phyloP scores from a whole-genome alignment of 2,113 vertebrate species.

The Zosterops japonicus region DNA sequence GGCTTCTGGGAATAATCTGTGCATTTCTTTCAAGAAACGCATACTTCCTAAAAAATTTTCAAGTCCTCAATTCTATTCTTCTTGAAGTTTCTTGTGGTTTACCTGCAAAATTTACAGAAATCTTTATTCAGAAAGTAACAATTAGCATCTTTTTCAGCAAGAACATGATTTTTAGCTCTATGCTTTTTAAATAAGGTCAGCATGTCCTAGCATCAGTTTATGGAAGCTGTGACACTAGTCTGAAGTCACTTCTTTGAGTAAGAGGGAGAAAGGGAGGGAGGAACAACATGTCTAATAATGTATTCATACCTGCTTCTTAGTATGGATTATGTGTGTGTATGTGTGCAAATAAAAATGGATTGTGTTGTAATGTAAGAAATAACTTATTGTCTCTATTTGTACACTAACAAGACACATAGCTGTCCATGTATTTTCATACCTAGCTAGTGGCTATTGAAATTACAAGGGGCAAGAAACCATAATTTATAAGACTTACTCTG shows the following conservation, averaged over 20 bases:
- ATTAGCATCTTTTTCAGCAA: not conserved
- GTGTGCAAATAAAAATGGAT: accelerated
- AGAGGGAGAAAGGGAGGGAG: no score
- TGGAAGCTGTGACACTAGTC: not conserved
- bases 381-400: not conserved
- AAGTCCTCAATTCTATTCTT: not conserved
- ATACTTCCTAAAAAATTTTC: not conserved
- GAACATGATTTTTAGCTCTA: not conserved
- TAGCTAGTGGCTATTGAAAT: not conserved
- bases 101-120: not conserved
- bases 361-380: not conserved
- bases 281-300: not conserved
- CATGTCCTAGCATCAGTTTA: not conserved
- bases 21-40: not conserved
- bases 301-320: not conserved
- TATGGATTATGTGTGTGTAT: not conserved
- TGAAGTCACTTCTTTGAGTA: not conserved
- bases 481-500: not conserved
- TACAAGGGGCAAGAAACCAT: not conserved
- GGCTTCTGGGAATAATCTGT: not conserved
- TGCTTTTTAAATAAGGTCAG: not conserved
- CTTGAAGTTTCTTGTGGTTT: not conserved
- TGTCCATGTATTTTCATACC: not conserved
- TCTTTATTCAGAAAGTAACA: not conserved
- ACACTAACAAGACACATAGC: not conserved